Percentiles rank a stretch among this genome's conserved stretches.
phyloP scores from a whole-genome alignment of 2,888 invertebrate genomes.

The Melieria picta region DNA sequence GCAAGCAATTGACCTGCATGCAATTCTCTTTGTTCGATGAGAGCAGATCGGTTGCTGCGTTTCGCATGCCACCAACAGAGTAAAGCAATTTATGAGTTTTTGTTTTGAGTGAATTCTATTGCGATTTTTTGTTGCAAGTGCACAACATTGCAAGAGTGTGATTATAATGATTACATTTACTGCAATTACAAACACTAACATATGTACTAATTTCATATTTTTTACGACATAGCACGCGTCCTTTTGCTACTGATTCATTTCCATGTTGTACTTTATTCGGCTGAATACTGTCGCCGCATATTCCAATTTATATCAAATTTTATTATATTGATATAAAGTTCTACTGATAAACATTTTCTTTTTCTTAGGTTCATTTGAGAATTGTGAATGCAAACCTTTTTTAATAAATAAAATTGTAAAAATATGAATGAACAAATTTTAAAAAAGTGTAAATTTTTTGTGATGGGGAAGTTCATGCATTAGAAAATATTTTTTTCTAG shows the following conservation, averaged over 20 bases:
- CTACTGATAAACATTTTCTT: slow-evolving; percentile 9
- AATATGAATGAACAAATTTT: neutral
- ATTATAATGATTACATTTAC: neutral
- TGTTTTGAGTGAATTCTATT: too few relatives aligned
- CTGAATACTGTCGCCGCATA: slow-evolving; percentile 22
- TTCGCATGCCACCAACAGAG: too few relatives aligned
- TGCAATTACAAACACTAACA: neutral
- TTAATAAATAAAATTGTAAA: slow-evolving; percentile 23
- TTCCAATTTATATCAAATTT: slow-evolving; percentile 32
- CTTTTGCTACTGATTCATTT: too few relatives aligned
- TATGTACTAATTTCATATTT: slow-evolving; percentile 1
- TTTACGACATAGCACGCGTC: neutral
- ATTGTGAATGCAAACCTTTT: slow-evolving; percentile 29
- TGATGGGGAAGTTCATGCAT: too few relatives aligned
- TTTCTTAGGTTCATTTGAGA: slow-evolving; percentile 25
- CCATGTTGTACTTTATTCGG: slow-evolving; percentile 15
- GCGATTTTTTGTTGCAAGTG: too few relatives aligned
- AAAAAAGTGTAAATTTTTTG: neutral
- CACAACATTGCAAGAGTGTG: neutral
- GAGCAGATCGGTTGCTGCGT: too few relatives aligned
- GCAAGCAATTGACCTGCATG: too few relatives aligned
- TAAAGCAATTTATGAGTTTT: too few relatives aligned
- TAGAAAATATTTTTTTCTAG: too few relatives aligned
- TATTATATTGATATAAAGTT: slow-evolving; percentile 29
- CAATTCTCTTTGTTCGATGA: too few relatives aligned